These are phyloP conservation scores for Chaetops frenatus DNA, from an alignment of 2,113 vertebrate genomes.

Conservation along the genomic window DNA sequence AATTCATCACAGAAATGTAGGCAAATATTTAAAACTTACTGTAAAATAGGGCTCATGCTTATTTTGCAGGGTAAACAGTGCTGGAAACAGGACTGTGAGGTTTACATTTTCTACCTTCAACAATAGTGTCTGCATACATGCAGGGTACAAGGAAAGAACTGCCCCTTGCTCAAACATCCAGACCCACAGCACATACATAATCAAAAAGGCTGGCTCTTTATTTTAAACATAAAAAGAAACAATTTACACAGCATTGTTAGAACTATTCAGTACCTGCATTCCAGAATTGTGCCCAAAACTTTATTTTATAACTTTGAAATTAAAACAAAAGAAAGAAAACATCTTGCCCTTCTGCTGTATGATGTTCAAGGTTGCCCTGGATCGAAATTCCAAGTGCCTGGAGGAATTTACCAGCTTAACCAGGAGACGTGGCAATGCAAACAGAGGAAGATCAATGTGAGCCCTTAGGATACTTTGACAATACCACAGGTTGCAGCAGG, in stretches of 20 bases:
- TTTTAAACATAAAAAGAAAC: conserved; percentile 68
- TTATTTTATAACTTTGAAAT: conserved; percentile 35
- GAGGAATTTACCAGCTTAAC: conserved; percentile 38
- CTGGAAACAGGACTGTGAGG: neutral
- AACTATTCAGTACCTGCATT: conserved; percentile 56
- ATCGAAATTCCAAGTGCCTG: conserved; percentile 18
- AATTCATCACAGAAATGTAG: neutral
- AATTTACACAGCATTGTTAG: conserved; percentile 49
- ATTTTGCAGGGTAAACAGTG: neutral
- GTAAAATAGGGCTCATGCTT: neutral
- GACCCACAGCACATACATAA: conserved; percentile 25
- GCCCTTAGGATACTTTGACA: conserved; percentile 61
- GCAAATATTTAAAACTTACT: neutral
- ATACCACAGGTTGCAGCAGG: conserved; percentile 36
- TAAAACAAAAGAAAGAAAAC: conserved; percentile 31
- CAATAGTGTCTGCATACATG: neutral
- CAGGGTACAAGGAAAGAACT: neutral
- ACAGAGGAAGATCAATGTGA: conserved; percentile 45
- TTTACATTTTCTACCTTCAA: neutral
- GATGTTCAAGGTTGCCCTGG: conserved; percentile 31
- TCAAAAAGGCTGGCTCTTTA: conserved; percentile 65
- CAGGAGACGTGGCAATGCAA: conserved; percentile 25
- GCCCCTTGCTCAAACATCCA: neutral
- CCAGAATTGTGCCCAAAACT: conserved; percentile 56
- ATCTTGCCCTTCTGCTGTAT: conserved; percentile 18